A percentile compares a stretch with the other conserved stretches of the same genome.
Conservation (phyloP, 2,113 vertebrate species). For the Phoxinus phoxinus region DNA sequence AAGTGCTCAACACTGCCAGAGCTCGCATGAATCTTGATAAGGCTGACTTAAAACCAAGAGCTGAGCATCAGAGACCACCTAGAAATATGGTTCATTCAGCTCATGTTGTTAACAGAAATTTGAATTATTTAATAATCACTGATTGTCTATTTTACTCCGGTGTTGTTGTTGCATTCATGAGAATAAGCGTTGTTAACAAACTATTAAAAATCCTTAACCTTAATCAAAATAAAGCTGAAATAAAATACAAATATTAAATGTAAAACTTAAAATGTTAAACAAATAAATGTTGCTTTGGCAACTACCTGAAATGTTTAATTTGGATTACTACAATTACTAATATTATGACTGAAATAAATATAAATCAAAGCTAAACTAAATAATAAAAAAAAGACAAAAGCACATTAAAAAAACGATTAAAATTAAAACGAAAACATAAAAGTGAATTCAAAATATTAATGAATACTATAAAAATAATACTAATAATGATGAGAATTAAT, state of each 20-base stretch:
- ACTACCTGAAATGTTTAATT: background rate
- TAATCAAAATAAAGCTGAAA: background rate
- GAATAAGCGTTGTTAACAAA: background rate
- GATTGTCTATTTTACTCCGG: background rate
- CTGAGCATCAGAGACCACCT: background rate
- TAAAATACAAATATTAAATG: background rate
- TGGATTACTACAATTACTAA: background rate
- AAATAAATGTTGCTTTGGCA: too few relatives aligned
- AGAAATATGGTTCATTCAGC: background rate
- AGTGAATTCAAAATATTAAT: background rate
- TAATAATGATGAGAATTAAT: background rate
- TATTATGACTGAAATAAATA: background rate
- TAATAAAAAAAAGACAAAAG: background rate
- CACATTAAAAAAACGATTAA: background rate
- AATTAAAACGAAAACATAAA: background rate
- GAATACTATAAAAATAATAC: background rate
- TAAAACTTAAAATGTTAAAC: background rate
- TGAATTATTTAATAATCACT: background rate
- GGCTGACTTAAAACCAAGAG: slow-evolving; percentile 7
- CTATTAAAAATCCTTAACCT: background rate
- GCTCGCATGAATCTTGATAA: slow-evolving; percentile 4
- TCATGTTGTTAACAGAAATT: background rate
- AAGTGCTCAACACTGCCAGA: slow-evolving; percentile 9
- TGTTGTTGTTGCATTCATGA: background rate
- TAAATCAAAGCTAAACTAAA: background rate